phyloP scores from a whole-genome alignment of 2,113 vertebrate species.

The Nipponia nippon region DNA sequence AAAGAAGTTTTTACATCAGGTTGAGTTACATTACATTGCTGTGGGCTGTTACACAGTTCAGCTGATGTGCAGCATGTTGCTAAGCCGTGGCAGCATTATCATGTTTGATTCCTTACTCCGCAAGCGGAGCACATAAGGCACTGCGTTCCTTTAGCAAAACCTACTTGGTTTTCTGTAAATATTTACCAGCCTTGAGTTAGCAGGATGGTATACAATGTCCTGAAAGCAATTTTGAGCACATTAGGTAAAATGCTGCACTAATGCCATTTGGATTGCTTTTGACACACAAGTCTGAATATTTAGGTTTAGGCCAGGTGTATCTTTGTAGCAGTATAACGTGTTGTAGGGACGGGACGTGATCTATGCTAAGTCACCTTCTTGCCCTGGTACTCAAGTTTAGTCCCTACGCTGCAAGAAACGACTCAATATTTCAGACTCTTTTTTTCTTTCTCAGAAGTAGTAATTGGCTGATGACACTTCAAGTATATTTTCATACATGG shows the following conservation, averaged over 20 bases:
- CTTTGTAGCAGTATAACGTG: background rate
- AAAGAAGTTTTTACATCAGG: background rate
- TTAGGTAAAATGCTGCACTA: background rate
- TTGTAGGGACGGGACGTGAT: background rate
- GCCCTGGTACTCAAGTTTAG: background rate
- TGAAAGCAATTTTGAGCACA: background rate
- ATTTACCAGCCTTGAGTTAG: background rate
- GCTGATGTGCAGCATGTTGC: background rate
- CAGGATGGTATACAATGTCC: background rate
- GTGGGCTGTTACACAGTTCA: background rate
- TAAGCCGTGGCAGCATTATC: background rate
- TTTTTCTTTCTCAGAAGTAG: background rate
- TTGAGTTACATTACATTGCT: background rate
- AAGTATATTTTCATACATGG: background rate
- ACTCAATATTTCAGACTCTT: background rate
- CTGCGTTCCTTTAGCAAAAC: background rate
- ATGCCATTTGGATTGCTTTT: background rate
- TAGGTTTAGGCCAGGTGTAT: background rate
- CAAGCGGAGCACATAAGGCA: background rate
- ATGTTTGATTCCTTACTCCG: background rate
- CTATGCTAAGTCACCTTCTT: background rate
- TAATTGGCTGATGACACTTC: background rate
- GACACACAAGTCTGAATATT: background rate
- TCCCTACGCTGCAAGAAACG: background rate
- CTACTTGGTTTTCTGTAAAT: background rate